A percentile compares a stretch with the other conserved stretches of the same genome.
Conservation (phyloP, 2,113 vertebrate genomes). For the Tauraco erythrolophus region DNA sequence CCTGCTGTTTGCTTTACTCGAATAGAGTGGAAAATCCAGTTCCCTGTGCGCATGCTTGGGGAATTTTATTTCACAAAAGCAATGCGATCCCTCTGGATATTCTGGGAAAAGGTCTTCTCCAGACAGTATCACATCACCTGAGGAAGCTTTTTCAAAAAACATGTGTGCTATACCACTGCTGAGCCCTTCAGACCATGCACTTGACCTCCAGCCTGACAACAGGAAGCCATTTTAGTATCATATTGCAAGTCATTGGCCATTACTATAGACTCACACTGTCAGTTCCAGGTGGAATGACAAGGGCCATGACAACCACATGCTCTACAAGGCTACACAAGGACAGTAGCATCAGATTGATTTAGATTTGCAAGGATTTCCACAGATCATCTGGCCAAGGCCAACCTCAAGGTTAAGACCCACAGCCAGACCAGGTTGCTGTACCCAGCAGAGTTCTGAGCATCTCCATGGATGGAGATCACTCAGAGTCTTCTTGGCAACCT, state of each 20-base stretch:
- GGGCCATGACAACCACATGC: background rate
- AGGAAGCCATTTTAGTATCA: background rate
- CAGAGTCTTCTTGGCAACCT: background rate
- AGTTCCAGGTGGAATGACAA: background rate
- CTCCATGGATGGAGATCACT: background rate
- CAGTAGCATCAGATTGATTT: background rate
- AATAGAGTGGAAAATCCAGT: rapidly evolving
- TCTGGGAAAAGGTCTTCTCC: background rate
- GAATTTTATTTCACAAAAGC: background rate
- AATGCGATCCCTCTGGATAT: rapidly evolving
- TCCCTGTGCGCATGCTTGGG: rapidly evolving
- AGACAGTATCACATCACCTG: background rate
- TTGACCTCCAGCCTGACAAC: background rate
- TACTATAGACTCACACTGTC: background rate
- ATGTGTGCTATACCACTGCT: background rate
- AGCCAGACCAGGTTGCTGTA: background rate
- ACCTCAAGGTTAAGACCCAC: background rate
- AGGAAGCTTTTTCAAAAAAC: background rate
- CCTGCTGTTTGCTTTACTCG: background rate
- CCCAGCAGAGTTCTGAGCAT: background rate
- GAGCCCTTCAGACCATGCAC: background rate
- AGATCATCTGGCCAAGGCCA: background rate
- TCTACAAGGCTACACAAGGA: background rate
- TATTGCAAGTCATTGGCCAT: background rate
- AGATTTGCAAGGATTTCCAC: background rate